Conservation (phyloP, 2,797 vertebrate species). For the Channallabes apus region DNA sequence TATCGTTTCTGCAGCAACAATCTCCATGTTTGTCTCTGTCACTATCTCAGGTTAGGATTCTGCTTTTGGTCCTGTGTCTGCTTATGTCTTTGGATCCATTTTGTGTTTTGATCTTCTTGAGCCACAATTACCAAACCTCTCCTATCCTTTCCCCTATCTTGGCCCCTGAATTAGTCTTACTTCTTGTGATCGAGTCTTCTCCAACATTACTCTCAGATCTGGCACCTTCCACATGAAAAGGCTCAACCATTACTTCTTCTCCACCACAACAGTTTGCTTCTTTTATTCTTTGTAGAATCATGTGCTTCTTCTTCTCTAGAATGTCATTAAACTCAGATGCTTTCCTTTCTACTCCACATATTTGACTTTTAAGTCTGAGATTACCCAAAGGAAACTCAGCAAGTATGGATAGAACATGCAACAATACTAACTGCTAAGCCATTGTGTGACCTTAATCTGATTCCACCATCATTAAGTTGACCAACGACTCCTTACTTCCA, state of each 20-base stretch:
- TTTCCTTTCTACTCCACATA: too few species aligned
- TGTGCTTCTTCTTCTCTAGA: too few species aligned
- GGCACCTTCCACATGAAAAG: not conserved
- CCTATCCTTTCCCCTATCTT: not conserved
- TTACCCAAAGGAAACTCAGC: too few species aligned
- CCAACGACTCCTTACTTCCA: not conserved
- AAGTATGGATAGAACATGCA: too few species aligned
- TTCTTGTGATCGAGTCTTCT: too few species aligned
- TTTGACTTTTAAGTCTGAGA: too few species aligned
- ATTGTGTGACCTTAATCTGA: too few species aligned
- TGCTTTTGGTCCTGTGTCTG: not conserved
- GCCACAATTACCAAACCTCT: not conserved
- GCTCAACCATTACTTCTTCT: not conserved
- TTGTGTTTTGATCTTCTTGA: not conserved
- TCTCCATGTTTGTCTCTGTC: not conserved
- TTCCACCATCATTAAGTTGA: not conserved
- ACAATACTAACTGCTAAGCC: too few species aligned
- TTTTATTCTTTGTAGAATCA: not conserved
- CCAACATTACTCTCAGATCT: not conserved
- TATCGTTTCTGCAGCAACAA: not conserved
- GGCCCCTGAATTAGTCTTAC: too few species aligned
- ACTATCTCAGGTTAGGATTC: not conserved
- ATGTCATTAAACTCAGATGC: not conserved
- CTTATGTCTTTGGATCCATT: not conserved
- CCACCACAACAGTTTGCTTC: not conserved